Conservation (phyloP, 1,140 invertebrate genomes). For the Contarinia nasturtii region DNA sequence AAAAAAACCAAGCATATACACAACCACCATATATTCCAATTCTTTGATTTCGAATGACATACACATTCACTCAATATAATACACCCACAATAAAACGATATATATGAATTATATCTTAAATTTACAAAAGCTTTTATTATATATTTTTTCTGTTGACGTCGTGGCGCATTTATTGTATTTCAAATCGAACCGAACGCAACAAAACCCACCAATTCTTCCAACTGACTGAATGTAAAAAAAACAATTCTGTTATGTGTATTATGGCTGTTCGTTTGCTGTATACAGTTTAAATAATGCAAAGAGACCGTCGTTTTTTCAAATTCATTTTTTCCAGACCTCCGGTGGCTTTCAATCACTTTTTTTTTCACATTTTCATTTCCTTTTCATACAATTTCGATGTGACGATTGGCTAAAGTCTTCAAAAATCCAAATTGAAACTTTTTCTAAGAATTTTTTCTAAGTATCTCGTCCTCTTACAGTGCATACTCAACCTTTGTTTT, state of each 20-base stretch:
- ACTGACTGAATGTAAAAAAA: neutral
- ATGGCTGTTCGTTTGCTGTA: neutral
- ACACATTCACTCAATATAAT: neutral
- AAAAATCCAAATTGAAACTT: too few species aligned
- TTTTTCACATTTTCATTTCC: neutral
- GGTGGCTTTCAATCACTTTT: too few species aligned
- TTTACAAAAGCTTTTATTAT: neutral
- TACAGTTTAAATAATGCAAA: neutral
- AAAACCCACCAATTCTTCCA: neutral
- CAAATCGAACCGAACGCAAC: neutral
- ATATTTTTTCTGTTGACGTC: too few species aligned
- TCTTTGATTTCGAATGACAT: neutral
- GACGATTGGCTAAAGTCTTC: neutral
- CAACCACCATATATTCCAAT: neutral
- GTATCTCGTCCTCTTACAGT: too few species aligned
- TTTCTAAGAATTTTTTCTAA: too few species aligned
- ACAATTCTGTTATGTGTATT: neutral
- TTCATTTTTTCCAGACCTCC: too few species aligned
- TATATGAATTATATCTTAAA: neutral
- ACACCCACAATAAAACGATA: neutral
- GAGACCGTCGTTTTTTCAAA: neutral
- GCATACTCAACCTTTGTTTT: neutral
- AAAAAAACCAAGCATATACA: too few species aligned
- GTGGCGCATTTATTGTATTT: too few species aligned
- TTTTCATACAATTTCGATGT: conserved; percentile 1